phyloP scores from a whole-genome alignment of 2,888 invertebrate genomes.

The Amblyjoppa fuscipennis region DNA sequence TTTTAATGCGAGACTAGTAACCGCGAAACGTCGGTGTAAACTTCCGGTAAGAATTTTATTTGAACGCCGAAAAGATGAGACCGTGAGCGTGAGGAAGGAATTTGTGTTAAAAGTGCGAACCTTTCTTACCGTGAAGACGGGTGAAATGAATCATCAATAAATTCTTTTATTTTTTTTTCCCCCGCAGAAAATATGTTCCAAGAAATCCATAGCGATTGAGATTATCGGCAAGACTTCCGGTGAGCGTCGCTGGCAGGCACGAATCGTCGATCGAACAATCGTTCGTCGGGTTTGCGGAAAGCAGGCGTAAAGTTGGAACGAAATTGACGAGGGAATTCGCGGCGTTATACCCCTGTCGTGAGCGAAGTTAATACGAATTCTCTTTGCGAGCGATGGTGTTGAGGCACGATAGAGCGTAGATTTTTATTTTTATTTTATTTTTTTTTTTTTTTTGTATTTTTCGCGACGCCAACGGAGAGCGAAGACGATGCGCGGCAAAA shows the following conservation, averaged over 20 bases:
- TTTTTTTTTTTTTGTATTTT: background rate
- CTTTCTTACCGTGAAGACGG: background rate
- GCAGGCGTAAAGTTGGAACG: constrained; percentile 45
- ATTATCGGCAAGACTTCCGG: constrained; percentile 30
- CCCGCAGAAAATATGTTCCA: background rate
- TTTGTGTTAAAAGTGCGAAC: too few relatives aligned
- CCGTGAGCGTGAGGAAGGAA: too few relatives aligned
- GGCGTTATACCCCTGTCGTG: constrained; percentile 34
- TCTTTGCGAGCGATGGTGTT: constrained; percentile 26
- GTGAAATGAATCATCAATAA: background rate
- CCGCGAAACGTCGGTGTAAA: too few relatives aligned
- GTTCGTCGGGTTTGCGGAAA: constrained; percentile 18
- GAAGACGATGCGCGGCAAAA: constrained; percentile 20
- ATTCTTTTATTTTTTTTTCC: background rate
- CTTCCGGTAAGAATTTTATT: too few relatives aligned
- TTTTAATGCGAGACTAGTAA: too few relatives aligned
- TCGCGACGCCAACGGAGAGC: constrained; percentile 19
- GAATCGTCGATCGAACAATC: constrained; percentile 27
- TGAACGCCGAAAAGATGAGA: too few relatives aligned
- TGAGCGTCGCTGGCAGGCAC: background rate
- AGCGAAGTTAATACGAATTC: constrained; percentile 56
- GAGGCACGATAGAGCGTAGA: constrained; percentile 35
- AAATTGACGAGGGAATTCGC: constrained; percentile 42
- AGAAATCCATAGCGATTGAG: constrained; percentile 3
- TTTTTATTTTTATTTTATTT: constrained; percentile 27